These are phyloP conservation scores for Nyctereutes procyonoides DNA, from an alignment of 2,113 vertebrate genomes.

Conservation along the genomic window DNA sequence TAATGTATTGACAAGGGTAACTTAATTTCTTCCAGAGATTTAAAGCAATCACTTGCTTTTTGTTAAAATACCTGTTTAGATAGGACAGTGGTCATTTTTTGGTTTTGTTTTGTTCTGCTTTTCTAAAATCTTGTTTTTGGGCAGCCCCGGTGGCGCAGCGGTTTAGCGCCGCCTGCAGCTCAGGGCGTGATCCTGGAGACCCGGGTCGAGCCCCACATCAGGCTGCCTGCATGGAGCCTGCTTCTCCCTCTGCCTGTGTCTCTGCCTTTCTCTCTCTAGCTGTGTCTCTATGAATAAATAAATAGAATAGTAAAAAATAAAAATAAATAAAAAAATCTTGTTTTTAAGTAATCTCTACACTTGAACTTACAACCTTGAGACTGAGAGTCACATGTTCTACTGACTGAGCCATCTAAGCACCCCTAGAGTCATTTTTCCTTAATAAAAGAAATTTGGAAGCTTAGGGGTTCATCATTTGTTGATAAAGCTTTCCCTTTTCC, in stretches of 20 bases:
- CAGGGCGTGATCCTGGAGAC: too few species aligned
- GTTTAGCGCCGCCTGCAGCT: too few species aligned
- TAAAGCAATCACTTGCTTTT: slow-evolving; percentile 47
- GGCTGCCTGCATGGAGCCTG: too few species aligned
- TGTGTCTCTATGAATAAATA: too few species aligned
- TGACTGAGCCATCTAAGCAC: neutral
- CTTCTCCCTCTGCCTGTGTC: too few species aligned
- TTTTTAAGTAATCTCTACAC: neutral
- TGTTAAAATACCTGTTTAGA: slow-evolving; percentile 50
- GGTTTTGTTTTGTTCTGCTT: neutral
- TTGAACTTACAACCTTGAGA: neutral
- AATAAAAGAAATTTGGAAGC: slow-evolving; percentile 63
- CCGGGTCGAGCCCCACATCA: too few species aligned
- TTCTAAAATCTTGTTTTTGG: neutral
- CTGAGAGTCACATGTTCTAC: neutral
- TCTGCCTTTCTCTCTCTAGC: too few species aligned
- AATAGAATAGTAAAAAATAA: too few species aligned
- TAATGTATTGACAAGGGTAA: slow-evolving; percentile 9
- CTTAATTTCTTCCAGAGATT: slow-evolving; percentile 43
- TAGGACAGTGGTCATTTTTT: neutral
- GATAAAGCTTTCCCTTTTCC: slow-evolving; percentile 13
- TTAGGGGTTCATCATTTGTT: slow-evolving; percentile 5
- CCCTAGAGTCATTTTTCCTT: neutral
- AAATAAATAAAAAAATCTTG: neutral
- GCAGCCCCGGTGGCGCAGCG: too few species aligned